phyloP scores from a whole-genome alignment of 2,113 vertebrate genomes.

The Pygoscelis adeliae region DNA sequence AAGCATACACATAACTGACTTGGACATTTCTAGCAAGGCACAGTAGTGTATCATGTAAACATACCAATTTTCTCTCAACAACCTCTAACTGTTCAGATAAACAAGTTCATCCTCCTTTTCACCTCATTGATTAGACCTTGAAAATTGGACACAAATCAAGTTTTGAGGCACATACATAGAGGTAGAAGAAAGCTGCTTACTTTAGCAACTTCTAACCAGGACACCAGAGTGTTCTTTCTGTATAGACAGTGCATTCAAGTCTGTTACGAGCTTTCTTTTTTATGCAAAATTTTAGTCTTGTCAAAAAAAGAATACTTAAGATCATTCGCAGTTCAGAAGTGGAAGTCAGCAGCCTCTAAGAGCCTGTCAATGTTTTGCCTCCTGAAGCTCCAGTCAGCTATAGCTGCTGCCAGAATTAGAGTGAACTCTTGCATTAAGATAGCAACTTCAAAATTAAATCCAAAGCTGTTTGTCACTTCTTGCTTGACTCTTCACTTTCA shows the following conservation, averaged over 20 bases:
- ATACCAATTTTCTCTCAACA: background rate
- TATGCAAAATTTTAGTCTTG: background rate
- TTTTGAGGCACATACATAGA: background rate
- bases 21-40: background rate
- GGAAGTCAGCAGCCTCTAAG: background rate
- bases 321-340: background rate
- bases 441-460: background rate
- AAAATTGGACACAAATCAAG: background rate
- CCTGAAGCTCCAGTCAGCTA: background rate
- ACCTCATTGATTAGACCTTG: background rate
- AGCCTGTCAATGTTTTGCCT: background rate
- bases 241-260: background rate
- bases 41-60: background rate
- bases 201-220: background rate
- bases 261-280: background rate
- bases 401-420: background rate
- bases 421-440: background rate
- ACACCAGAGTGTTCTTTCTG: background rate
- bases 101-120: background rate
- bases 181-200: background rate
- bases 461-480: background rate
- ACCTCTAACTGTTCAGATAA: background rate
- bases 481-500: background rate
- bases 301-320: background rate
- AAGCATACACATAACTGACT: background rate